These are phyloP conservation scores for Empidonax alnorum DNA, from an alignment of 2,113 vertebrate genomes.

Conservation along the genomic window DNA sequence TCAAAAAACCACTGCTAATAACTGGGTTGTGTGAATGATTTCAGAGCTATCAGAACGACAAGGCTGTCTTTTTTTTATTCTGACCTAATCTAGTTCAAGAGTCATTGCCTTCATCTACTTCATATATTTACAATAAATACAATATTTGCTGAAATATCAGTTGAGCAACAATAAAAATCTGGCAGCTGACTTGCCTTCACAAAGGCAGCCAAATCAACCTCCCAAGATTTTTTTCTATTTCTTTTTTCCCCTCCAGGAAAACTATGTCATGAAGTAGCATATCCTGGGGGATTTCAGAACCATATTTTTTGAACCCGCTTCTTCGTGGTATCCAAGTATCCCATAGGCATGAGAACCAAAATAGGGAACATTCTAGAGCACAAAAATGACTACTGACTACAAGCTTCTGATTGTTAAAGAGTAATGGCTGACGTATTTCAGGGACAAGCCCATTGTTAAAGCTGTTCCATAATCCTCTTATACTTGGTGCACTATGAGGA, in stretches of 20 bases:
- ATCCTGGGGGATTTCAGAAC: not conserved
- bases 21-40: not conserved
- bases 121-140: not conserved
- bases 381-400: not conserved
- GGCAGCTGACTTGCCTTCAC: not conserved
- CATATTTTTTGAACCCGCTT: not conserved
- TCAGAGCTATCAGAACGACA: not conserved
- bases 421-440: not conserved
- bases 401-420: not conserved
- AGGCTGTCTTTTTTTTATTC: not conserved
- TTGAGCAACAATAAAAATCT: not conserved
- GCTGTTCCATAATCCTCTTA: not conserved
- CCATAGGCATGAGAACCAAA: not conserved
- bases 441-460: not conserved
- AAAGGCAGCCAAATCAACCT: not conserved
- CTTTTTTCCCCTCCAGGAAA: not conserved
- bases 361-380: not conserved
- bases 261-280: not conserved
- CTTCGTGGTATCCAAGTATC: not conserved
- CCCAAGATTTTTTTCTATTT: not conserved
- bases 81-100: not conserved
- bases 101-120: not conserved
- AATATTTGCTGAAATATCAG: not conserved
- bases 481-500: accelerated
- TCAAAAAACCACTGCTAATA: not conserved